Base-by-base conservation (phyloP, 37 sponge, comb jelly and placozoan genomes). In the Lycopodina hypogea region DNA sequence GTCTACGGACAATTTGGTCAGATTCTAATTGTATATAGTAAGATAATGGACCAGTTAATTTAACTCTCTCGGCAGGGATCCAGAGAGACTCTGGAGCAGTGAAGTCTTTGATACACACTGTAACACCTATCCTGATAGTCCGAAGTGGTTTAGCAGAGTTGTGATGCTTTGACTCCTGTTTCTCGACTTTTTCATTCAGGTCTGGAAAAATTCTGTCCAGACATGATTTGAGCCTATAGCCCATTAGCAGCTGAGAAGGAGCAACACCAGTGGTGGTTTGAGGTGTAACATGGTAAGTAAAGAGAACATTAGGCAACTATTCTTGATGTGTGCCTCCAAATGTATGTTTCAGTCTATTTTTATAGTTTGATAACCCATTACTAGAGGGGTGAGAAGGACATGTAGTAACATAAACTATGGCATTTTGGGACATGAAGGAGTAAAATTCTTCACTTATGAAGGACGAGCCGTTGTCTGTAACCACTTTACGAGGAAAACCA, bases 341-440 rank as follows among this genome's bases (percentile, higher is more conserved):
- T 22, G 26, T 34, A 23, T 40, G 34, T 29, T 56, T 75, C 1
- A 83, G 26, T 17, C 86, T 74, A 12, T 29, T 42, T 62, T 85
- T 72, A 21, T 78, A 53, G 11, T 69, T 82, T 21, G 76, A 81
- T 28, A 84, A 53, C 9, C 90, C 77, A 40, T 89, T 89, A 35
- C 83, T 77, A 0, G 81, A 41, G 26, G 90, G 84, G 36, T 89
- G 85, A 71, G 82, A 88, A 12, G 87, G 87, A 33, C 75, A 34
- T 62, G 45, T 72, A 6, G 21, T 33, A 23, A 74, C 57, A 38
- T 80, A 81, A 8, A 39, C 37, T 11, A 85, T 72, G 17, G 74
- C 74, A 63, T 85, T 85, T 18, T 45, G 4, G 22, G 34, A 29
- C 19, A 74, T 23, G 39, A 85, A 85, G 8, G 52, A 32, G 8